phyloP scores from a whole-genome alignment of 1,140 invertebrate species.

The Apolygus lucorum region DNA sequence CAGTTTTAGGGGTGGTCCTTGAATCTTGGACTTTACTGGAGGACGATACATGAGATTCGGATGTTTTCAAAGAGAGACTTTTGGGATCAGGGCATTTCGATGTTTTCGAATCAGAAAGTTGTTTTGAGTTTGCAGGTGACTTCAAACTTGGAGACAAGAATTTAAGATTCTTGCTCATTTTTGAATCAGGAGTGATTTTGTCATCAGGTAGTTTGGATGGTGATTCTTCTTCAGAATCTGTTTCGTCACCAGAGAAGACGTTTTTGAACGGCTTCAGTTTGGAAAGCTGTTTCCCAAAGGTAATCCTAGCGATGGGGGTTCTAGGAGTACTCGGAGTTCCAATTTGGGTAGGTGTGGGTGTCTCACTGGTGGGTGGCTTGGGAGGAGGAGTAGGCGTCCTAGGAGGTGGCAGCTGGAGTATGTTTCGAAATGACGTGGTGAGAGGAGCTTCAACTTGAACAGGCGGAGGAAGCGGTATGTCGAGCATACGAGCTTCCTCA shows the following conservation, averaged over 20 bases:
- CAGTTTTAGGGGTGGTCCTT: no score
- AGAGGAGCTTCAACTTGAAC: constrained; percentile 1
- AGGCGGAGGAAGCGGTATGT: constrained; percentile 23
- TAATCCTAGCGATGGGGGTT: constrained; percentile 19
- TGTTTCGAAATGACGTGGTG: constrained; percentile 23
- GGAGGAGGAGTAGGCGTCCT: not conserved
- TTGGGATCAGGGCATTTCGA: no score
- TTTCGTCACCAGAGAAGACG: constrained; percentile 22
- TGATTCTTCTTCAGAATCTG: constrained; percentile 22
- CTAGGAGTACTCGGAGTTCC: no score
- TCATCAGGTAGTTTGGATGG: not conserved
- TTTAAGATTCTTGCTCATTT: no score
- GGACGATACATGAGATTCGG: no score
- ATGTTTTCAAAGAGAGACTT: no score
- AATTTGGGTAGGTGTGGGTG: not conserved
- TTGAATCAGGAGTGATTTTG: constrained; percentile 4
- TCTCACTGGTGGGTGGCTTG: not conserved
- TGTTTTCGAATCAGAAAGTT: no score
- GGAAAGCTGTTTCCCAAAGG: constrained; percentile 20
- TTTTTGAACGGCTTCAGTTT: constrained; percentile 22
- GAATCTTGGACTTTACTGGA: no score
- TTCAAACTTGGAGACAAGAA: no score
- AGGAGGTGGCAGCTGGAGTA: constrained; percentile 18
- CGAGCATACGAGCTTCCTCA: constrained; percentile 25
- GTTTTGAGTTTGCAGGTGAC: no score